phyloP scores from a whole-genome alignment of 92 coral and sea anemone species.

The Epizoanthus ramosus region DNA sequence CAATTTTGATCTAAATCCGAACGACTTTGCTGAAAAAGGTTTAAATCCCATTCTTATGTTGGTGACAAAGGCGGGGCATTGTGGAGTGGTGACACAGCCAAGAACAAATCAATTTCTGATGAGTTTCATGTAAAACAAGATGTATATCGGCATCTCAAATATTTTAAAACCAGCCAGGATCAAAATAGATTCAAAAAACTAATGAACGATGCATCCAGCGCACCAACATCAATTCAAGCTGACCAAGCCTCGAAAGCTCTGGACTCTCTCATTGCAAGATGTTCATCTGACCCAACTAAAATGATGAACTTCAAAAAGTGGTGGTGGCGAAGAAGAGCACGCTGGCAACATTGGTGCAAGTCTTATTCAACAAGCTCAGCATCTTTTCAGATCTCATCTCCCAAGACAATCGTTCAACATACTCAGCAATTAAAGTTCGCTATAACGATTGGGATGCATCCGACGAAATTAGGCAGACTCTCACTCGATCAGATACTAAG shows the following conservation, averaged over 20 bases:
- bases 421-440: not conserved
- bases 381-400: slow-evolving; percentile 19
- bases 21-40: slow-evolving; percentile 35
- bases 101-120: slow-evolving; percentile 58
- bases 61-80: slow-evolving; percentile 70
- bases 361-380: slow-evolving; percentile 33
- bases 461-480: not conserved
- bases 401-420: slow-evolving; percentile 3
- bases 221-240: slow-evolving; percentile 46
- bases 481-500: not conserved
- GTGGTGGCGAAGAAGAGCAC: slow-evolving; percentile 64
- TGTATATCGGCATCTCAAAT: slow-evolving; percentile 34
- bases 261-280: slow-evolving; percentile 36
- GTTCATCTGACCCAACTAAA: slow-evolving; percentile 37
- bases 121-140: slow-evolving; percentile 65
- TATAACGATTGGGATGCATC: not conserved
- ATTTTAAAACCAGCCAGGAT: slow-evolving; percentile 2
- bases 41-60: slow-evolving; percentile 53
- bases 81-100: slow-evolving; percentile 50
- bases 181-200: slow-evolving; percentile 50
- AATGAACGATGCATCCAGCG: slow-evolving; percentile 43
- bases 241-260: slow-evolving; percentile 31
- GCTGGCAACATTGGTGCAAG: slow-evolving; percentile 59
- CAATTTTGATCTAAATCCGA: slow-evolving; percentile 40
- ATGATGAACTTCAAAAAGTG: slow-evolving; percentile 54